phyloP scores from a whole-genome alignment of 2,113 vertebrate genomes.

The Amblyopsis rosae region DNA sequence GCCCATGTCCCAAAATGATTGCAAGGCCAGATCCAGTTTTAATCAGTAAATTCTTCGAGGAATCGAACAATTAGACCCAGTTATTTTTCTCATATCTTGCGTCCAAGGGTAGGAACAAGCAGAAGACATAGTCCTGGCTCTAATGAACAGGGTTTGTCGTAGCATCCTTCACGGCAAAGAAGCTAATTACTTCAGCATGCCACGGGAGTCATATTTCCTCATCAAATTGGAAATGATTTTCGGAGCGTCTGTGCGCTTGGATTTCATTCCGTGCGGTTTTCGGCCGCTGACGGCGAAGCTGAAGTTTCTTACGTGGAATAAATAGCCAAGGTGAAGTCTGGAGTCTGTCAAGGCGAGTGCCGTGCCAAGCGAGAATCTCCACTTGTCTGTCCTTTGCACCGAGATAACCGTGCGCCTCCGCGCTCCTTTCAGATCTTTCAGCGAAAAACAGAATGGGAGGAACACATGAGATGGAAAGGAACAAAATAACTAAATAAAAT shows the following conservation, averaged over 20 bases:
- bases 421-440: constrained; percentile 55
- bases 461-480: constrained; percentile 8
- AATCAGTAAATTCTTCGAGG: constrained; percentile 58
- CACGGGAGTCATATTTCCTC: constrained; percentile 72
- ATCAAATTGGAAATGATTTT: constrained; percentile 76
- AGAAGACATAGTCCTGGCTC: constrained; percentile 49
- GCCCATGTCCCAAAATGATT: constrained; percentile 50
- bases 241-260: constrained; percentile 59
- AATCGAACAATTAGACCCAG: constrained; percentile 61
- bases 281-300: constrained; percentile 44
- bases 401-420: constrained; percentile 60
- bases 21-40: constrained; percentile 49
- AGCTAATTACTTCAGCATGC: constrained; percentile 79
- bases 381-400: constrained; percentile 53
- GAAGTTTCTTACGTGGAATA: constrained; percentile 46
- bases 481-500: constrained; percentile 2
- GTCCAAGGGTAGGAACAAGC: constrained; percentile 52
- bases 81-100: constrained; percentile 44
- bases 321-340: constrained; percentile 66
- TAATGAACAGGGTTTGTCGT: constrained; percentile 58
- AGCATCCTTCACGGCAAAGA: constrained; percentile 68
- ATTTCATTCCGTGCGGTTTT: constrained; percentile 61
- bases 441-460: constrained; percentile 40
- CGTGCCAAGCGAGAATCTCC: constrained; percentile 58
- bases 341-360: constrained; percentile 58